These are phyloP conservation scores for Mus minutoides DNA, from an alignment of 2,797 vertebrate genomes.

Conservation along the genomic window DNA sequence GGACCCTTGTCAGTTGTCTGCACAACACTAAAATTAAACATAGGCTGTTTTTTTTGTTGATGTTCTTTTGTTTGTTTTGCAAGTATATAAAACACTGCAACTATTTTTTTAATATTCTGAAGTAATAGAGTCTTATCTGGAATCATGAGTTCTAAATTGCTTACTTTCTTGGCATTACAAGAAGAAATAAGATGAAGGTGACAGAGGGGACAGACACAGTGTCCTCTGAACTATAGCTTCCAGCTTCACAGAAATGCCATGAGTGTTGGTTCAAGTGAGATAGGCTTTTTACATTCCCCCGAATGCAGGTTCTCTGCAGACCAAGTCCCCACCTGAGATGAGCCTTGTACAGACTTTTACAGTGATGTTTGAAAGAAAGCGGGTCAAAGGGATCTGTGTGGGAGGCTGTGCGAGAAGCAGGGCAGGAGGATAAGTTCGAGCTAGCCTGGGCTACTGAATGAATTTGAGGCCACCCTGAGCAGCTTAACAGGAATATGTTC, in stretches of 20 bases:
- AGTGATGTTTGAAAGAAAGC: background rate
- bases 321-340: background rate
- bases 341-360: background rate
- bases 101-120: background rate
- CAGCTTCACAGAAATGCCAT: too few relatives aligned
- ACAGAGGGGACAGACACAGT: background rate
- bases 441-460: background rate
- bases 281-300: background rate
- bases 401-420: background rate
- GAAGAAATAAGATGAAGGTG: background rate
- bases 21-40: background rate
- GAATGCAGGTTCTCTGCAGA: background rate
- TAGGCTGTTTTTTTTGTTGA: background rate
- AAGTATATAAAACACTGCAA: background rate
- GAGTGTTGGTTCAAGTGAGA: background rate
- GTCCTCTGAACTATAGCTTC: background rate
- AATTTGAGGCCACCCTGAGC: background rate
- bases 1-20: conserved; percentile 38
- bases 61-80: background rate
- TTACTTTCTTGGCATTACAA: background rate
- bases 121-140: background rate
- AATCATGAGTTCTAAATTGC: background rate
- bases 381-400: background rate
- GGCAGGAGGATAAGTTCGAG: background rate
- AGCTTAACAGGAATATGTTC: background rate